Conservation (phyloP, 2,888 invertebrate species). For the Plebejus anna region DNA sequence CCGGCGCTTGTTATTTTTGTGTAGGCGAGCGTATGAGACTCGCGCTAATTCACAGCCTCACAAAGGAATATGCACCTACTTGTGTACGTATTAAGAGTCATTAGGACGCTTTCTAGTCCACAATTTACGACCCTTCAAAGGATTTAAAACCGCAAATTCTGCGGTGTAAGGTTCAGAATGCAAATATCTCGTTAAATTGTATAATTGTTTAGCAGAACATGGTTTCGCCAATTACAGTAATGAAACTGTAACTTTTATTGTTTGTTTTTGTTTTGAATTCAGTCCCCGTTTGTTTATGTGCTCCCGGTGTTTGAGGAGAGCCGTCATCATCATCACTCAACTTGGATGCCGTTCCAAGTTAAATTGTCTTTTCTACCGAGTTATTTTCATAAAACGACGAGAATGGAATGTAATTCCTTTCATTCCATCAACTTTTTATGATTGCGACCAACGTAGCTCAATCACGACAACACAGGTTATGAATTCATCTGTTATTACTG, state of each 20-base stretch:
- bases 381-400: neutral
- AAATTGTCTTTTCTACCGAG: neutral
- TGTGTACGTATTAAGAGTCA: constrained; percentile 30
- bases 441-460: neutral
- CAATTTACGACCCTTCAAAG: constrained; percentile 40
- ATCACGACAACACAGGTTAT: neutral
- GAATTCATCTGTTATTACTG: constrained; percentile 1
- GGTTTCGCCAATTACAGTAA: constrained; percentile 28
- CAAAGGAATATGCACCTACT: constrained; percentile 39
- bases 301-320: neutral
- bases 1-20: constrained; percentile 76
- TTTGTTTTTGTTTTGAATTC: constrained; percentile 25
- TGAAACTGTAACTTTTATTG: constrained; percentile 29
- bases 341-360: neutral
- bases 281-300: constrained; percentile 8
- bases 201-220: constrained; percentile 28
- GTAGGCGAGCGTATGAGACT: constrained; percentile 72
- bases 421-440: constrained; percentile 4
- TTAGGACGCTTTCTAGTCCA: neutral
- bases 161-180: constrained; percentile 43
- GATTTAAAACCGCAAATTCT: constrained; percentile 48
- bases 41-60: constrained; percentile 33
- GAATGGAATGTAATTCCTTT: neutral
- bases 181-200: constrained; percentile 19
- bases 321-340: neutral